Conservation (phyloP, 92 coral and sea anemone species). For the Actinernus sp. region DNA sequence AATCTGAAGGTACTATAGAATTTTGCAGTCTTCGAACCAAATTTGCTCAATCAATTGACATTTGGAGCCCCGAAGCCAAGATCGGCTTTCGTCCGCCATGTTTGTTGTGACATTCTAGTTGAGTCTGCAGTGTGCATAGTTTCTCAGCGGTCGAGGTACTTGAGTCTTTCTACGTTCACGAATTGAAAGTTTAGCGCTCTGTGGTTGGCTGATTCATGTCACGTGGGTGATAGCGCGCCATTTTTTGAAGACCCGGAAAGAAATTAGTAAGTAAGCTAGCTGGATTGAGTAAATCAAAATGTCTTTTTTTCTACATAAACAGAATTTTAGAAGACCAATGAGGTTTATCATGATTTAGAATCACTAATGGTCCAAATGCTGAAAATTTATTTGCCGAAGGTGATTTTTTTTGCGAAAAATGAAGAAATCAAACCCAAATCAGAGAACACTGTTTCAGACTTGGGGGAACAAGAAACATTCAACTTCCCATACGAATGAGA, state of each 20-base stretch:
- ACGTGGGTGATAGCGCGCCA: constrained; percentile 69
- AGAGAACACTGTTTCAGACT: constrained; percentile 84
- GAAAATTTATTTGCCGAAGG: background rate
- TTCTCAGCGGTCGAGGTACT: too few species aligned
- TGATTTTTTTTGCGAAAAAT: constrained; percentile 8
- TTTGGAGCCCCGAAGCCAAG: too few species aligned
- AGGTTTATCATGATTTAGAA: background rate
- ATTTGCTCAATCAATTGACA: too few species aligned
- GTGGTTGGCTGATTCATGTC: constrained; percentile 49
- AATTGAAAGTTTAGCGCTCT: constrained; percentile 25
- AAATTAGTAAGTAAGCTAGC: too few species aligned
- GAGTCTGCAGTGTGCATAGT: too few species aligned
- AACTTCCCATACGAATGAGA: too few species aligned
- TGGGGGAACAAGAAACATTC: constrained; percentile 62
- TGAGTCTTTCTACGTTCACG: constrained; percentile 15
- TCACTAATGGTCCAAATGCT: background rate
- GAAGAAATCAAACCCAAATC: constrained; percentile 76
- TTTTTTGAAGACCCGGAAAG: constrained; percentile 39
- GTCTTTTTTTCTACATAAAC: too few species aligned
- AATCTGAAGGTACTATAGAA: too few species aligned
- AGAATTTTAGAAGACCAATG: too few species aligned
- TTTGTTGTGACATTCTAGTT: constrained; percentile 70
- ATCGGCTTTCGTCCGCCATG: constrained; percentile 46
- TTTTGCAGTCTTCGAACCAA: too few species aligned
- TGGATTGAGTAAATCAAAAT: too few species aligned